Percentiles rank a stretch among this genome's conserved stretches.
Conservation (phyloP, 92 coral and sea anemone genomes). For the Epizoanthus scotinus region DNA sequence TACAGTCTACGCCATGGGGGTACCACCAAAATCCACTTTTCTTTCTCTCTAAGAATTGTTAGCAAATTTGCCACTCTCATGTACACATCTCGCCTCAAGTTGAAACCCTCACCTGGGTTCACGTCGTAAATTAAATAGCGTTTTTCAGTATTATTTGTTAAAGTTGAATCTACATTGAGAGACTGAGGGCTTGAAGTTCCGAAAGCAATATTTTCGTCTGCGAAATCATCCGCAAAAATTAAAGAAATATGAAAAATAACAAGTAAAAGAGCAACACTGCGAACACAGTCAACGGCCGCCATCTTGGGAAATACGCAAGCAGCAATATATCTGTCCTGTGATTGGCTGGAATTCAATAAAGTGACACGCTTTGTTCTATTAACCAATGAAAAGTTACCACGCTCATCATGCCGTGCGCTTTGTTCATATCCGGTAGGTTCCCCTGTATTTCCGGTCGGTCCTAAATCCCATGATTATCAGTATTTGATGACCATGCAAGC, state of each 20-base stretch:
- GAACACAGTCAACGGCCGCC: not conserved
- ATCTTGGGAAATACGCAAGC: conserved; percentile 19
- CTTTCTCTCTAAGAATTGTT: conserved; percentile 73
- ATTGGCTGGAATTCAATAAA: conserved; percentile 8
- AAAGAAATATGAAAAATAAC: not conserved
- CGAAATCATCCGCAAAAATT: not conserved
- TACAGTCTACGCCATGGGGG: conserved; percentile 97
- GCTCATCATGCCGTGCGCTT: not conserved
- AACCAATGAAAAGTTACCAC: conserved; percentile 24
- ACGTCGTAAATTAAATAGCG: conserved; percentile 93
- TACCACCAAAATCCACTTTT: conserved; percentile 92
- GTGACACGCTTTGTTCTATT: not conserved
- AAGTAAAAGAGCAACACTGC: conserved; percentile 16
- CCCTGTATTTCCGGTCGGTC: conserved; percentile 15
- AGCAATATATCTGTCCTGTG: conserved; percentile 9
- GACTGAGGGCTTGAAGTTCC: conserved; percentile 60
- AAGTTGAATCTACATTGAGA: conserved; percentile 61
- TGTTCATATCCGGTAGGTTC: conserved; percentile 28
- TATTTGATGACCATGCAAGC: not conserved
- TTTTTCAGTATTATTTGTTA: conserved; percentile 56
- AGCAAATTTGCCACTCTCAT: conserved; percentile 90
- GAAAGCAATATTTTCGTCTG: conserved; percentile 70
- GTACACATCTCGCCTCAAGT: conserved; percentile 93
- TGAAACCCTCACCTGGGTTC: conserved; percentile 97
- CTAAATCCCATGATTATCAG: not conserved